Evolutionary conservation across 2,113 vertebrate genomes (phyloP).

Genomic region (Cynoglossus semilaevis): DNA sequence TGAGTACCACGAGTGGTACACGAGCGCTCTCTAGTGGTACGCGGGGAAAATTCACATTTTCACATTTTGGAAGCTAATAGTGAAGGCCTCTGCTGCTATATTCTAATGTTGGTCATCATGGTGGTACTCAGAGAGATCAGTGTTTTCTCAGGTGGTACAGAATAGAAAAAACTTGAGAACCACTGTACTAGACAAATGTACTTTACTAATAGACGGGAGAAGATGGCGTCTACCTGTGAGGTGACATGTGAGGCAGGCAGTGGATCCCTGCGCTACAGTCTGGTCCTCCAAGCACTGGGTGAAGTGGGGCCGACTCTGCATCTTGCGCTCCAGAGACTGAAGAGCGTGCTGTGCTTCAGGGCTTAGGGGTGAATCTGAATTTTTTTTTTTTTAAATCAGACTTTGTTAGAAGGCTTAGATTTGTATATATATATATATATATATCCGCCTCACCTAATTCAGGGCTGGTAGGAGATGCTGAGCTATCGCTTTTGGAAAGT

Average conservation of each 20-base stretch:
- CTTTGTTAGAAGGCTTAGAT: too few relatives aligned
- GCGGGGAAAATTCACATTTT: too few relatives aligned
- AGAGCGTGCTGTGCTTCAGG: slow-evolving; percentile 64
- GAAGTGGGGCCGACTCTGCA: slow-evolving; percentile 63
- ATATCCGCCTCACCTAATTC: slow-evolving; percentile 54
- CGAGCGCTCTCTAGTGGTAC: too few relatives aligned
- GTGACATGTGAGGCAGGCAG: slow-evolving; percentile 65
- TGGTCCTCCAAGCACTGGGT: slow-evolving; percentile 49
- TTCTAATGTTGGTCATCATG: too few relatives aligned
- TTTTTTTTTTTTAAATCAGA: too few relatives aligned
- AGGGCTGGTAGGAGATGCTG: slow-evolving; percentile 30
- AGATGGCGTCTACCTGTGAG: slow-evolving; percentile 56
- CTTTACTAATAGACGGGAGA: background rate
- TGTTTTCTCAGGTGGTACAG: too few relatives aligned
- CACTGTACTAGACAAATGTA: too few relatives aligned
- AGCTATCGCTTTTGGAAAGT: slow-evolving; percentile 69
- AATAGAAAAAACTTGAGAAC: too few relatives aligned
- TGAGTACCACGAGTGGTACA: too few relatives aligned
- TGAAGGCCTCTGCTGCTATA: too few relatives aligned
- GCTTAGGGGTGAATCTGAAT: slow-evolving; percentile 50
- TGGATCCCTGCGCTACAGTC: slow-evolving; percentile 56
- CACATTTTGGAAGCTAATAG: too few relatives aligned
- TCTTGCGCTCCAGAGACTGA: slow-evolving; percentile 64
- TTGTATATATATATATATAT: background rate
- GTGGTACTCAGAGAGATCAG: too few relatives aligned